phyloP scores from a whole-genome alignment of 2,113 vertebrate species.

The Psammodynastes pulverulentus region DNA sequence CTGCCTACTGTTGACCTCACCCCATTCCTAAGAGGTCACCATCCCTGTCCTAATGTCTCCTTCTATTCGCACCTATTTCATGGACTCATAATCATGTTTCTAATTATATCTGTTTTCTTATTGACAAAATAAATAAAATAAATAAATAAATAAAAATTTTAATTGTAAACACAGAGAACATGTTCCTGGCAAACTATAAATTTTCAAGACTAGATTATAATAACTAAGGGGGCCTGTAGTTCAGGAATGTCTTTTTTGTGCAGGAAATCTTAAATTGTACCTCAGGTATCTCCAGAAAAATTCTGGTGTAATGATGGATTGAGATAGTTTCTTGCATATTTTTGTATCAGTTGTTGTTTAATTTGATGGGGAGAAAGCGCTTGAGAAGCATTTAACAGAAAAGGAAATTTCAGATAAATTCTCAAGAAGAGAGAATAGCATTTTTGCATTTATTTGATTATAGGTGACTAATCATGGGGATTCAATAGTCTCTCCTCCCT shows the following conservation, averaged over 20 bases:
- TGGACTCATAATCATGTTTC: too few species aligned
- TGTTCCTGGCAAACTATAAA: neutral
- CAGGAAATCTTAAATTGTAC: neutral
- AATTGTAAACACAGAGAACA: neutral
- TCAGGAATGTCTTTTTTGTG: neutral
- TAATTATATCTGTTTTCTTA: too few species aligned
- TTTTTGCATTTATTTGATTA: neutral
- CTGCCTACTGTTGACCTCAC: too few species aligned
- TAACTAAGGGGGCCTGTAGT: neutral
- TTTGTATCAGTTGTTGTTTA: neutral
- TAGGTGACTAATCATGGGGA: neutral
- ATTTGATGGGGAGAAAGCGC: neutral
- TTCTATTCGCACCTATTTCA: too few species aligned
- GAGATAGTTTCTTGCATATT: neutral
- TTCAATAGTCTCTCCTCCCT: neutral
- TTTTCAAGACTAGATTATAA: neutral
- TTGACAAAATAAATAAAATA: too few species aligned
- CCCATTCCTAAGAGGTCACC: too few species aligned
- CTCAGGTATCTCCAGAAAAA: neutral
- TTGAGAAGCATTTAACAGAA: neutral
- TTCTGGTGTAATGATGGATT: neutral
- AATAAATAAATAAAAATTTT: too few species aligned
- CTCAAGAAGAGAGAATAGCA: neutral
- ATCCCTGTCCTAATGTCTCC: too few species aligned
- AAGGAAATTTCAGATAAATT: neutral